Percentiles rank a stretch among this genome's conserved stretches.
Evolutionary conservation across 1,140 invertebrate genomes (phyloP).

Genomic region (Drosophila sturtevanti): DNA sequence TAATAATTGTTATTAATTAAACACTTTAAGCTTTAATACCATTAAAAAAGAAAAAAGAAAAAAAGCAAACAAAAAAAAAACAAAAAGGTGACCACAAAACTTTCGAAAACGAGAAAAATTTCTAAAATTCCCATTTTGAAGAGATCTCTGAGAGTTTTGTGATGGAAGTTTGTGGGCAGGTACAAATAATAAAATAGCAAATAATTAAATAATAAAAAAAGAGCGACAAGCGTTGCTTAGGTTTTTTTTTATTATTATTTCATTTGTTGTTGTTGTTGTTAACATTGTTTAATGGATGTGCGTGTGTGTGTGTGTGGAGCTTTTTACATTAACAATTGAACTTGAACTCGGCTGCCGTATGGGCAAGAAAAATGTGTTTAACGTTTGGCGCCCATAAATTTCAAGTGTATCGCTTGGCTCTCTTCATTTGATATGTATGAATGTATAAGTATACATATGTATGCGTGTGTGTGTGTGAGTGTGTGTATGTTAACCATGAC

Average conservation of each 20-base stretch:
- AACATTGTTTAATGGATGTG: background rate
- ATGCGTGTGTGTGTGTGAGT: conserved; percentile 21
- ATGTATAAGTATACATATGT: too few species aligned
- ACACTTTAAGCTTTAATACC: conserved; percentile 12
- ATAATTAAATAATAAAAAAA: conserved; percentile 62
- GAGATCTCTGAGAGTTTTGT: background rate
- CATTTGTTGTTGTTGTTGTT: conserved; percentile 35
- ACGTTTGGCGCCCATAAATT: conserved; percentile 56
- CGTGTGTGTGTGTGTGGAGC: conserved; percentile 44
- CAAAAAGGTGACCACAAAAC: conserved; percentile 43
- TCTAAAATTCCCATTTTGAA: conserved; percentile 11
- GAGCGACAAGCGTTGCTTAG: conserved; percentile 18
- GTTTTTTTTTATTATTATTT: conserved; percentile 35
- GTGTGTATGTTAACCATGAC: conserved; percentile 71
- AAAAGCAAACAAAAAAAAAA: background rate
- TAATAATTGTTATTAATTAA: conserved; percentile 80
- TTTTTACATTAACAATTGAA: conserved; percentile 78
- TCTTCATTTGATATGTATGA: conserved; percentile 23
- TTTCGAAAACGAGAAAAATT: conserved; percentile 8
- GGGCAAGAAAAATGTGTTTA: conserved; percentile 46
- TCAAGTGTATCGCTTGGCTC: conserved; percentile 43
- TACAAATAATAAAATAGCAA: conserved; percentile 27
- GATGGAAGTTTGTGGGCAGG: conserved; percentile 6
- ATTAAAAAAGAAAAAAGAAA: background rate
- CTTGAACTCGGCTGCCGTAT: conserved; percentile 75